Evolutionary conservation across 2,888 invertebrate genomes (phyloP), one percentile per base, ranked within the genome.

Genomic region (Chymomyza amoena): DNA sequence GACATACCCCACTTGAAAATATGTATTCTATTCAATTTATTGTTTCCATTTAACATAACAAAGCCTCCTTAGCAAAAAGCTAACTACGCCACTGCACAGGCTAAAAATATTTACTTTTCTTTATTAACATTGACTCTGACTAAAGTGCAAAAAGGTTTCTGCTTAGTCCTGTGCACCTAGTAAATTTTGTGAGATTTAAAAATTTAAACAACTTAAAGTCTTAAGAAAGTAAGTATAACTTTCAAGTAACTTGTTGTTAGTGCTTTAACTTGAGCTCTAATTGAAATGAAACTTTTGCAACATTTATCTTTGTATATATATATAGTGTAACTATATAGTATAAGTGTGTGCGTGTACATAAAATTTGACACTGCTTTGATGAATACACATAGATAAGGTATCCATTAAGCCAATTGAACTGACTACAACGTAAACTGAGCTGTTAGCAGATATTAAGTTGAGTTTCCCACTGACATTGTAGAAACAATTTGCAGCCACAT

Each of bases 131-230:
- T 70, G 76, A 72, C 45, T 72, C 60, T 65, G 60, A 62, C 45
- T 64, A 60, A 72, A 72, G 61, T 66, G 80, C 69, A 62, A 16
- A 51, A 54, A 69, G 60, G 66, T 64, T 67, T 51, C 45, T 61
- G 54, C n/a, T 18, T 6, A 68, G 25, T 69, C 57, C 79, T 81
- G 82, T 9, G 54, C 70, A 74, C 82, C 79, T 79, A 80, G 62
- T 74, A 65, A n/a, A 54, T 2, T 18, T 18, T 16, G 9, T 16
- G 52, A 54, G 18, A 54, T 57, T 57, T 57, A 57, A 57, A 54
- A 57, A 57, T 57, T 57, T 25, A 57, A 57, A 25, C 9, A 28
- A 57, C 18, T 57, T 57, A 18, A 54, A 54, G 32, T 32, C 32
- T 32, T 32, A 32, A 32, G 32, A 7, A 51, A 13, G 16, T 5